phyloP scores from a whole-genome alignment of 2,113 vertebrate species.

The Lepus timidus region DNA sequence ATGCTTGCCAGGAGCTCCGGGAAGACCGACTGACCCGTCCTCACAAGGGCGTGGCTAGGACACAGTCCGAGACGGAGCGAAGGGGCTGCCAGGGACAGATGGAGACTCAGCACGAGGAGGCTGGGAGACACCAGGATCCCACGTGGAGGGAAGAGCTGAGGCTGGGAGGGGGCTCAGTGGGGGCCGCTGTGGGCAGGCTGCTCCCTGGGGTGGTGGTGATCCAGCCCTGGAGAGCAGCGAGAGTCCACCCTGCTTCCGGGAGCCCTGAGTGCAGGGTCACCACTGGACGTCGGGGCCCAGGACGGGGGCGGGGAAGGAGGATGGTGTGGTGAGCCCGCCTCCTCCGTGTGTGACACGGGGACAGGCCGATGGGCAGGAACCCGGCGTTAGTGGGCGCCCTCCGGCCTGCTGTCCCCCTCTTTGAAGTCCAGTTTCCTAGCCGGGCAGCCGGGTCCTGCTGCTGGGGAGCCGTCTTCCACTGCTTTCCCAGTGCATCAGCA shows the following conservation, averaged over 20 bases:
- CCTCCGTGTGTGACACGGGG: accelerated
- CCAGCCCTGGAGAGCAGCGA: neutral
- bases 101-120: neutral
- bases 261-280: neutral
- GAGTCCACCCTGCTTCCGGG: neutral
- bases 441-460: too few relatives aligned
- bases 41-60: neutral
- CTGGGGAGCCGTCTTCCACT: too few relatives aligned
- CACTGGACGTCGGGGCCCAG: accelerated
- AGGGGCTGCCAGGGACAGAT: too few relatives aligned
- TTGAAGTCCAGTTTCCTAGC: too few relatives aligned
- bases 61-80: accelerated
- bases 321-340: accelerated
- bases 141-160: accelerated
- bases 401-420: neutral
- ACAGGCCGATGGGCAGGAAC: accelerated
- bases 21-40: neutral
- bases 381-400: too few relatives aligned
- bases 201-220: too few relatives aligned
- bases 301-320: accelerated
- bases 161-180: neutral
- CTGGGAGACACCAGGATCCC: neutral
- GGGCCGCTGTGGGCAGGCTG: too few relatives aligned
- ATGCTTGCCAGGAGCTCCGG: neutral
- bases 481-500: too few relatives aligned